Base-by-base conservation (phyloP, 30 jellyfish, hydroid and myxozoan genomes). In the Pseudorhiza aurosa region DNA sequence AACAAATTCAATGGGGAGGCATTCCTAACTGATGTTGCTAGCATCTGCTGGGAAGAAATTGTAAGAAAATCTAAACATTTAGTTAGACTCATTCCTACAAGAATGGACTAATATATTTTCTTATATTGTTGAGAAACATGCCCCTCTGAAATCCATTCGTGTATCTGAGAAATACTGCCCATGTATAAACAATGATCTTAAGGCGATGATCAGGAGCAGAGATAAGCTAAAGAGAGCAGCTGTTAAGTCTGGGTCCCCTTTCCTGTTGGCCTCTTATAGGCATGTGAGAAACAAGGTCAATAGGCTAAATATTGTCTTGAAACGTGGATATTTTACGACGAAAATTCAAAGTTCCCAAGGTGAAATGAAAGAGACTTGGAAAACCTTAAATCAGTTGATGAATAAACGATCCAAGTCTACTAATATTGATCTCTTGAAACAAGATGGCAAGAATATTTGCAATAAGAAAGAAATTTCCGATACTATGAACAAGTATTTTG, bases 211-310 rank as follows among this genome's bases (percentile, higher is more conserved):
- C 19, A 33, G 56, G 57, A 62, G 56, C 32, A 30, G 71, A 44
- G 85, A 71, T 32, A 71, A 50, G 85, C 85, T 71, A 29, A 29
- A 71, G 58, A 71, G 46, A 50, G 45, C 73, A 24, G 85, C 71
- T 21, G 19, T 36, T 5, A 43, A 2, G 29, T 15, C 46, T 25
- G 58, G 58, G 51, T 71, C 85, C 51, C 55, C 58, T 25, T 29
- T 43, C 28, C 85, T 71, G 32, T 33, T 71, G 55, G 73, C 56
- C 14, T 71, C 85, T 22, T 71, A 71, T 71, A n/a, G 37, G 39
- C 71, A 50, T 22, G 27, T 46, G 7, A 9, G 85, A 26, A 71
- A 71, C 56, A 44, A 50, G 51, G 85, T 71, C 33, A 71, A 43
- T 71, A 26, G 46, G 10, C 26, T 71, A 3, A 50, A 71, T 35